Evolutionary conservation across 2,797 vertebrate species (phyloP), one percentile per base, ranked within the genome.

Genomic region (Pangasius krempfi): DNA sequence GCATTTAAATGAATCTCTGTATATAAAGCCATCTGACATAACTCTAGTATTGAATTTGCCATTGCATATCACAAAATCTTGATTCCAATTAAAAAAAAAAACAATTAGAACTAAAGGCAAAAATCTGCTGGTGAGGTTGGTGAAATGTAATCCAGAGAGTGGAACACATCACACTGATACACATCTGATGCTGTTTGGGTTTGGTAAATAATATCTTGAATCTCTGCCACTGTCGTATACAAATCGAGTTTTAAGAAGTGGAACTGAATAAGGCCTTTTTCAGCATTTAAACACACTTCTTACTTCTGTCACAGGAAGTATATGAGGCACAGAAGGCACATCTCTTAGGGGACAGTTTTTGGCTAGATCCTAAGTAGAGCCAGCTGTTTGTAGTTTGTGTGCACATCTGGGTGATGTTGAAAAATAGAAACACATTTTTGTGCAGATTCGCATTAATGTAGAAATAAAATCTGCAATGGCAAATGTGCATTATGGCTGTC

Each of bases 301-400:
- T 20, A 58, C 54, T 89, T 85, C 64, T 88, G 27, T 30, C 30
- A 56, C 73, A 80, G 25, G 70, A 76, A 85, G 76, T 88, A 91
- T 86, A 86, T 83, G 47, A 84, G 64, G 37, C 72, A 88, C 33
- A 84, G 86, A 83, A 40, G 37, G 60, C 73, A 87, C 50, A 86
- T 81, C 79, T 60, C 66, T 40, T 18, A 50, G 37, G 88, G 54
- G 81, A 89, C 87, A 90, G 90, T 91, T 91, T 90, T 90, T 88
- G 85, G 90, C 88, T 87, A 75, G 86, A 85, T 86, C 84, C 86
- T 64, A 50, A 89, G 75, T 87, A 81, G 90, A 90, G 83, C 84
- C 84, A 93, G 44, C 37, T 89, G 78, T 83, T 85, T 54, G 87
- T 68, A 78, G 68, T 64, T 75, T 80, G 16, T 73, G 54, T 60